Evolutionary conservation across 1,140 invertebrate species (phyloP), one percentile per base, ranked within the genome.

Genomic region (Nephotettix cincticeps): DNA sequence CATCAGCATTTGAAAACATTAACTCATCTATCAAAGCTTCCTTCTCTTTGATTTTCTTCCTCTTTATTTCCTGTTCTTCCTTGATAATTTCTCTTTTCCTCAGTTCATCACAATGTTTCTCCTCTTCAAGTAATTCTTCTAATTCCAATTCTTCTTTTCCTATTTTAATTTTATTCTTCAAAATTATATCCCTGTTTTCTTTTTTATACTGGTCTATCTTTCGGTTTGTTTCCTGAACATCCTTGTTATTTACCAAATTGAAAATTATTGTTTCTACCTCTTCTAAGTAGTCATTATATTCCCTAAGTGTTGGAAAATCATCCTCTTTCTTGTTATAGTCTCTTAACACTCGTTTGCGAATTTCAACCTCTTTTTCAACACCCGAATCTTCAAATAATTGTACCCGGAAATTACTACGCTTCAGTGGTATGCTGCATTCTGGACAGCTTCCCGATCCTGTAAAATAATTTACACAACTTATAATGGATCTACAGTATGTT

Each of bases 351-450:
- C 91, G 87, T 79, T 92, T 94, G 21, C 98, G 84, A 75, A 99
- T 97, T 76, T 99, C 96, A 9, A 99, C 90, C 86, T 99, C 98
- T 79, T 99, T 98, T 83, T 99, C 98, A 0, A 99, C 93, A 82
- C 87, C 87, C 0, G 96, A 83, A 86, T 99, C 97, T 85, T 99
- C 97, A 80, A 99, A 99, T 3, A 98, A 82, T 78, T 99, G 96
- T 21, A 97, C 87, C 45, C 97, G 87, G 80, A 98, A 99, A 80
- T 97, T 96, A 76, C 87, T 91, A 76, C 95, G 86, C 11, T 95
- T 84, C 30, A 99, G 80, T 3, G 93, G 88, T 40, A 94, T 91
- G 75, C 89, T 87, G 83, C 97, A 99, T 80, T 96, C 93, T 36
- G 95, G 95, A 81, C 97, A 99, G 0, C 89, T 85, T 11, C 93